These are phyloP conservation scores for Acestrorhynchus altus DNA, from an alignment of 2,797 vertebrate species.

Conservation along the genomic window DNA sequence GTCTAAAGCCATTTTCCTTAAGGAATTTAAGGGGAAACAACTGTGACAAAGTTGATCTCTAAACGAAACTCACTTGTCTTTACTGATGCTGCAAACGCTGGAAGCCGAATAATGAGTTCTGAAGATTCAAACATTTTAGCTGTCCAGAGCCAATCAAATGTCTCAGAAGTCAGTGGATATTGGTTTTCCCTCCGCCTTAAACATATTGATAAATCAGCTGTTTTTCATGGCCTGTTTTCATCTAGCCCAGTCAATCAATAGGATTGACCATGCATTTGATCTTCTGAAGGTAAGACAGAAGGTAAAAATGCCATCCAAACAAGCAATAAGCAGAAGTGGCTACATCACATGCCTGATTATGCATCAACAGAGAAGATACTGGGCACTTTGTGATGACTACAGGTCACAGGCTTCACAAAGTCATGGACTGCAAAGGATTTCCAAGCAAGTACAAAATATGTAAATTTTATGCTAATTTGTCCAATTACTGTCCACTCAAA, in stretches of 20 bases:
- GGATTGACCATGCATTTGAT: background rate
- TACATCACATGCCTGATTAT: background rate
- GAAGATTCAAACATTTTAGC: background rate
- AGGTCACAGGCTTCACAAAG: background rate
- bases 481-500: background rate
- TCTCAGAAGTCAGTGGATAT: background rate
- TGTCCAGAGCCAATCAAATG: background rate
- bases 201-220: background rate
- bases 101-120: background rate
- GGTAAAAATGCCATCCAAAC: background rate
- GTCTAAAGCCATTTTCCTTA: too few relatives aligned
- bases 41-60: too few relatives aligned
- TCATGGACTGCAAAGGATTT: conserved; percentile 39
- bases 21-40: too few relatives aligned
- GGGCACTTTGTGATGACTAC: background rate
- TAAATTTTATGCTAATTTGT: background rate
- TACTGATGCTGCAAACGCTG: background rate
- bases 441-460: conserved; percentile 30
- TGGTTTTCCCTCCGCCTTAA: background rate
- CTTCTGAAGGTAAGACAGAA: background rate
- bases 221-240: background rate
- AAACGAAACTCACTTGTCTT: background rate
- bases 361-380: background rate
- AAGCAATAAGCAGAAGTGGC: background rate
- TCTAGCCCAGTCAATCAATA: background rate